A percentile compares a stretch with the other conserved stretches of the same genome.
These are phyloP conservation scores for Campaea margaritaria DNA, from an alignment of 2,888 invertebrate genomes.

Conservation along the genomic window DNA sequence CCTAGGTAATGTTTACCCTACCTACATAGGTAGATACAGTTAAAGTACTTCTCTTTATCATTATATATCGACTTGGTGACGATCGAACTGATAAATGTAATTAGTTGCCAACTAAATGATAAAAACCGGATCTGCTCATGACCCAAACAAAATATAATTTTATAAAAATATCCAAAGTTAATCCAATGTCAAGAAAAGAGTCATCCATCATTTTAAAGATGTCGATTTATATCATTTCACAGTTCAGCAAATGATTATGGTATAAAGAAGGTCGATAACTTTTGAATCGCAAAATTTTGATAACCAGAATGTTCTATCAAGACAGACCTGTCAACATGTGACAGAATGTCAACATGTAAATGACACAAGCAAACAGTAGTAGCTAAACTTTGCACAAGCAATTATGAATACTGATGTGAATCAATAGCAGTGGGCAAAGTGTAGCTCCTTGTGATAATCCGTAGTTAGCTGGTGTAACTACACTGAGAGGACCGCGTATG, in stretches of 20 bases:
- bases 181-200: conserved; percentile 1
- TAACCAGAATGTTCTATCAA: conserved; percentile 14
- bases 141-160: conserved; percentile 1
- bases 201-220: not conserved
- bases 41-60: too few relatives aligned
- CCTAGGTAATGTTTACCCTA: too few relatives aligned
- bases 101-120: not conserved
- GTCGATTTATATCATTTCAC: not conserved
- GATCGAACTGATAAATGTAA: too few relatives aligned
- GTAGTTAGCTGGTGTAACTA: conserved; percentile 6
- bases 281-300: not conserved
- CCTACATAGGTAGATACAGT: too few relatives aligned
- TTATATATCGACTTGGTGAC: too few relatives aligned
- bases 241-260: not conserved
- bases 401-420: not conserved
- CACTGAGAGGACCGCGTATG: conserved; percentile 31
- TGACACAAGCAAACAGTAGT: conserved; percentile 8
- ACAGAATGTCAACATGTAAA: not conserved
- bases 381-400: conserved; percentile 20
- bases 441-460: conserved; percentile 17
- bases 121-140: conserved; percentile 11
- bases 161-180: not conserved
- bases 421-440: not conserved
- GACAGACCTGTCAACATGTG: not conserved
- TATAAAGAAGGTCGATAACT: too few relatives aligned